These are phyloP conservation scores for Danio choprae DNA, from an alignment of 2,797 vertebrate species.

Conservation along the genomic window DNA sequence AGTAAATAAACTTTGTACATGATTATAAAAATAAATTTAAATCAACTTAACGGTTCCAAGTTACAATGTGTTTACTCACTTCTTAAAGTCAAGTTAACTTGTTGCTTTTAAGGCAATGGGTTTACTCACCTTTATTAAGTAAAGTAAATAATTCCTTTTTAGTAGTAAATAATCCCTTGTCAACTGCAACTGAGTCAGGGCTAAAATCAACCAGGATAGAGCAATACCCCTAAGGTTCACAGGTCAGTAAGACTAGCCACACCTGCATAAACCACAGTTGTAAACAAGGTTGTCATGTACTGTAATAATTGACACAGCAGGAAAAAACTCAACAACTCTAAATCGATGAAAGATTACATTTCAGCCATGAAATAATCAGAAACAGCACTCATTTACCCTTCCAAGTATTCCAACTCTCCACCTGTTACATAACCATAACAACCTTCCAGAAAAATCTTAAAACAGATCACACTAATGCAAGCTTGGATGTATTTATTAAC, in stretches of 20 bases:
- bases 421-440: constrained; percentile 38
- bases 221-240: not conserved
- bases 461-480: constrained; percentile 16
- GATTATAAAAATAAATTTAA: too few species aligned
- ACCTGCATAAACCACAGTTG: not conserved
- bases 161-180: too few species aligned
- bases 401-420: constrained; percentile 23
- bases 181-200: too few species aligned
- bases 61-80: too few species aligned
- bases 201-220: too few species aligned
- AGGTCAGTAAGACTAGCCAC: not conserved
- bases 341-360: constrained; percentile 3
- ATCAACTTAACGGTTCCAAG: too few species aligned
- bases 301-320: not conserved
- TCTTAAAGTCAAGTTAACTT: too few species aligned
- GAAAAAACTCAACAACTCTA: not conserved
- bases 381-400: constrained; percentile 12
- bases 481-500: constrained; percentile 15
- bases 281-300: not conserved
- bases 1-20: too few species aligned
- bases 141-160: too few species aligned
- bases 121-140: too few species aligned
- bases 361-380: constrained; percentile 23
- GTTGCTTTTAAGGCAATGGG: too few species aligned
- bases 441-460: constrained; percentile 20